Evolutionary conservation across 2,113 vertebrate species (phyloP).

Genomic region (Pedetes capensis): DNA sequence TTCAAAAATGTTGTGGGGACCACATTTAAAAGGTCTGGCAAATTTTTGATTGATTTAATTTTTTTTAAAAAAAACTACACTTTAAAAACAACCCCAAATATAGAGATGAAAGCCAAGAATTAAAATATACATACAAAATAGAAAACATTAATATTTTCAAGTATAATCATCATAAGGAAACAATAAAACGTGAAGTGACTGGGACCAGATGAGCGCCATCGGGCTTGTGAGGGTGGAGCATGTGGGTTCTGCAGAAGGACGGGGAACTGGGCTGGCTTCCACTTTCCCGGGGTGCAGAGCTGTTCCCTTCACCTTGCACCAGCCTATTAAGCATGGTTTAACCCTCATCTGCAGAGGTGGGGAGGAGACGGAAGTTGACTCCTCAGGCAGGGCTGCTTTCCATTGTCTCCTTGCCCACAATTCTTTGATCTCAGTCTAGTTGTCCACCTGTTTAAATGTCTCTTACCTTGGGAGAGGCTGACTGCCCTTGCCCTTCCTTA

Average conservation of each 20-base stretch:
- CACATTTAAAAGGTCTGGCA: slow-evolving; percentile 69
- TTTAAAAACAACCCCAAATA: slow-evolving; percentile 80
- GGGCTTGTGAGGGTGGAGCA: slow-evolving; percentile 16
- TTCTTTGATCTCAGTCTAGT: neutral
- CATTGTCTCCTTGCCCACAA: neutral
- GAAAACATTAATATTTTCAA: slow-evolving; percentile 81
- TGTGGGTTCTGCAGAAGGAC: neutral
- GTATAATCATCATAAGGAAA: slow-evolving; percentile 84
- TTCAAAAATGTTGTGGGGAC: slow-evolving; percentile 65
- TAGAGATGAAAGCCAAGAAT: slow-evolving; percentile 82
- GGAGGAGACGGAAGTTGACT: neutral
- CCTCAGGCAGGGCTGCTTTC: neutral
- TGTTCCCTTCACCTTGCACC: rapidly evolving
- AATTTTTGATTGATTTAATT: slow-evolving; percentile 63
- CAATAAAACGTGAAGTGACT: slow-evolving; percentile 78
- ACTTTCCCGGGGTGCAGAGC: neutral
- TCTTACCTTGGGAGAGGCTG: neutral
- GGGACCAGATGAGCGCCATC: slow-evolving; percentile 75
- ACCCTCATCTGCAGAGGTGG: neutral
- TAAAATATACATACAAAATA: slow-evolving; percentile 78
- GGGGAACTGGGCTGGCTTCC: neutral
- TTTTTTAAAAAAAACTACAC: slow-evolving; percentile 62
- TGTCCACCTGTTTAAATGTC: neutral
- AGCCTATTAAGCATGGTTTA: neutral
- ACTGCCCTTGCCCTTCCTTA: neutral